A percentile compares a stretch with the other conserved stretches of the same genome.
phyloP scores from a whole-genome alignment of 2,888 invertebrate genomes.

The Noctua janthina region DNA sequence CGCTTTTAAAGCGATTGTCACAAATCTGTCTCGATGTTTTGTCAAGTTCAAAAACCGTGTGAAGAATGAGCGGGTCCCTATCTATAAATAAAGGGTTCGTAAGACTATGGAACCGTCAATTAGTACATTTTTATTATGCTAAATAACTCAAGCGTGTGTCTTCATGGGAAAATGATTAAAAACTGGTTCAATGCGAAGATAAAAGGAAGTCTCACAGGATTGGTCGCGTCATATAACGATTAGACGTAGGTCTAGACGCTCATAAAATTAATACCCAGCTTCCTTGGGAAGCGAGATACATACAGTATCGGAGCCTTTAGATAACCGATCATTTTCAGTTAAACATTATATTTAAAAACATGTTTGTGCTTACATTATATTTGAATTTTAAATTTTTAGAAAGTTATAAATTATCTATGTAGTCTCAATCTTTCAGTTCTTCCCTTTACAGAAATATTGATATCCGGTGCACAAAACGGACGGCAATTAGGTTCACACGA shows the following conservation, averaged over 20 bases:
- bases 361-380: constrained; percentile 11
- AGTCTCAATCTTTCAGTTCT: too few species aligned
- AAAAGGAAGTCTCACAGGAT: constrained; percentile 63
- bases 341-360: constrained; percentile 28
- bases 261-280: constrained; percentile 62
- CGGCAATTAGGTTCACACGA: too few species aligned
- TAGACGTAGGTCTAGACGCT: constrained; percentile 43
- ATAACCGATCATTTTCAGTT: constrained; percentile 6
- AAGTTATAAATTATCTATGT: background rate
- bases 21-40: background rate
- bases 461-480: too few species aligned
- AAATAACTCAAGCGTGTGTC: constrained; percentile 32
- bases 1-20: background rate
- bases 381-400: constrained; percentile 9
- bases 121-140: constrained; percentile 35
- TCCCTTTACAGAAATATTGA: background rate
- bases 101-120: constrained; percentile 13
- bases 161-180: constrained; percentile 64
- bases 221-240: constrained; percentile 60
- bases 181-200: constrained; percentile 42
- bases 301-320: constrained; percentile 18
- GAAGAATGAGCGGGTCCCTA: background rate
- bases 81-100: background rate
- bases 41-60: background rate
- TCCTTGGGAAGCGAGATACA: constrained; percentile 59